A percentile compares a stretch with the other conserved stretches of the same genome.
Conservation (phyloP, 1,140 invertebrate genomes). For the Ostrea denselamellosa region DNA sequence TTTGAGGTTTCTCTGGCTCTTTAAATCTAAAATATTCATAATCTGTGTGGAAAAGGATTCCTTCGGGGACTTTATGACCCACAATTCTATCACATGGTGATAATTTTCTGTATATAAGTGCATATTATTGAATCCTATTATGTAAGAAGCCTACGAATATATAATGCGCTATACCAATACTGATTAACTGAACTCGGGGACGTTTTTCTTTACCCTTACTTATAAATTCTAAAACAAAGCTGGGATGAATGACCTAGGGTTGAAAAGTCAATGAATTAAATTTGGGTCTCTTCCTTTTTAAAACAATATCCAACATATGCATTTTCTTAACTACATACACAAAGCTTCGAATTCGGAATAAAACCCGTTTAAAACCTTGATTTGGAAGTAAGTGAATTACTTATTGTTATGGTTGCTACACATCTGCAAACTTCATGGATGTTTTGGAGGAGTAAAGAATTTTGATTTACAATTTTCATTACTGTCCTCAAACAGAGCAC, state of each 20-base stretch:
- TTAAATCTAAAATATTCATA: slow-evolving; percentile 32
- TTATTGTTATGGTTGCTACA: no score
- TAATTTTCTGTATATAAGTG: background rate
- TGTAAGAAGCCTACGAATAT: background rate
- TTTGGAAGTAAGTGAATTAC: no score
- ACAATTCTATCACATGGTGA: background rate
- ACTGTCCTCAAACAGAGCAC: no score
- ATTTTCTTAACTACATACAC: background rate
- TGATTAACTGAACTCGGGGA: background rate
- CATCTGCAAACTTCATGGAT: no score
- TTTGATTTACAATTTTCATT: no score
- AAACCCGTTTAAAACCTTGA: no score
- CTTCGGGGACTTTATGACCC: background rate
- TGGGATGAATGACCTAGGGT: background rate
- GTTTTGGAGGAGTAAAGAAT: no score
- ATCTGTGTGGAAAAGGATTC: background rate
- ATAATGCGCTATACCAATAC: background rate
- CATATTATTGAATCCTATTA: background rate
- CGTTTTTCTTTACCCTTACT: background rate
- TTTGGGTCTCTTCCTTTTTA: background rate
- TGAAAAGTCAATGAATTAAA: background rate
- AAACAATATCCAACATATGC: background rate
- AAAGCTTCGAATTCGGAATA: background rate
- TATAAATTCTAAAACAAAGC: background rate
- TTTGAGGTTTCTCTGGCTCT: background rate